phyloP scores from a whole-genome alignment of 2,797 vertebrate genomes.

The Heteromormyrus szaboi region DNA sequence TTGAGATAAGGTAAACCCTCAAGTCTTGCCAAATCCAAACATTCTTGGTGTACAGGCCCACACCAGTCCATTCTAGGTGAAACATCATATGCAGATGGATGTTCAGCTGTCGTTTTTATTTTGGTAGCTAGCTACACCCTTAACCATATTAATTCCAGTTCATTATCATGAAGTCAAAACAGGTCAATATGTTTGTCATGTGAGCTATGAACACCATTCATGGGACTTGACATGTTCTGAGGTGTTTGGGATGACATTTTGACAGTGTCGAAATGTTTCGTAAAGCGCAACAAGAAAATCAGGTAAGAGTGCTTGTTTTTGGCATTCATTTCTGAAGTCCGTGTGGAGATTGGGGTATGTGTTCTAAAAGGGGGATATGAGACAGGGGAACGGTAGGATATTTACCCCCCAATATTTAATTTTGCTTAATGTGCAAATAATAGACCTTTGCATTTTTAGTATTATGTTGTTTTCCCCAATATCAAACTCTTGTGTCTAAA shows the following conservation, averaged over 20 bases:
- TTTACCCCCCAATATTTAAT: not conserved
- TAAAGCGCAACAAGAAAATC: not conserved
- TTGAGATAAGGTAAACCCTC: not conserved
- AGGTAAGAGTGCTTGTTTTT: not conserved
- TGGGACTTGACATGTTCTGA: not conserved
- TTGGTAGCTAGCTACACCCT: not conserved
- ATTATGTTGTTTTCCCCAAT: not conserved
- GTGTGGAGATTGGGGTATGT: not conserved
- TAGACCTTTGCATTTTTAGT: not conserved
- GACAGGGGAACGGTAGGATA: not conserved
- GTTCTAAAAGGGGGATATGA: not conserved
- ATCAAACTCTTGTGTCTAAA: not conserved
- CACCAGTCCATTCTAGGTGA: not conserved
- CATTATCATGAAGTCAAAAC: not conserved
- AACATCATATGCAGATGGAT: not conserved
- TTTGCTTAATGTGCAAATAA: not conserved
- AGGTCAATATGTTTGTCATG: not conserved
- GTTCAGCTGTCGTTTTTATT: not conserved
- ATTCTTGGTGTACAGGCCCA: not conserved
- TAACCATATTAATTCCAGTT: not conserved
- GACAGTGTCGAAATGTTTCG: not conserved
- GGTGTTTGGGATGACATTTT: not conserved
- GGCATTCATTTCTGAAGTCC: not conserved
- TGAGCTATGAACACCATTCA: not conserved
- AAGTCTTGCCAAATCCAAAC: not conserved